Evolutionary conservation across 23 tunicate genomes (phyloP).

Genomic region (Trididemnum clinides): DNA sequence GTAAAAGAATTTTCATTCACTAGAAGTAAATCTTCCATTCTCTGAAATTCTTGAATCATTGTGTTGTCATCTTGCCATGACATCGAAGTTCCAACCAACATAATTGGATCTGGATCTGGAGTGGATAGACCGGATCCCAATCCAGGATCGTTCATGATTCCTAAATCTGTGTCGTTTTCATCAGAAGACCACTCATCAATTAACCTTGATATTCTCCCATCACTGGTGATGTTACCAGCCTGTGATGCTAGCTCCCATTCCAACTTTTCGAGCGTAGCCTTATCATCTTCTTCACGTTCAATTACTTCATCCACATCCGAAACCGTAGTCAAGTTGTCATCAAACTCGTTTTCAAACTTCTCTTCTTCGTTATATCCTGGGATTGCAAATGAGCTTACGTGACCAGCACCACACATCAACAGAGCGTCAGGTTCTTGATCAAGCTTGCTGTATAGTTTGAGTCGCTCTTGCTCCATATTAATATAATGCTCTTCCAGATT

Average conservation of each 20-base stretch:
- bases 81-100: background rate
- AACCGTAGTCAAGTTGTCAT: background rate
- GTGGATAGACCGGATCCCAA: constrained; percentile 84
- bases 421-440: background rate
- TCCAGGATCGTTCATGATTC: constrained; percentile 89
- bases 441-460: background rate
- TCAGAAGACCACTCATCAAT: constrained; percentile 96
- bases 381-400: background rate
- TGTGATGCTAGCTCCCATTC: constrained; percentile 94
- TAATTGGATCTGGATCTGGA: constrained; percentile 71
- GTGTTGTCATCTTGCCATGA: constrained; percentile 23
- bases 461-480: background rate
- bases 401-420: background rate
- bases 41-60: constrained; percentile 54
- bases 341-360: background rate
- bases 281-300: constrained; percentile 66
- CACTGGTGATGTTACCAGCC: constrained; percentile 77
- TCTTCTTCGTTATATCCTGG: background rate
- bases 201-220: constrained; percentile 84
- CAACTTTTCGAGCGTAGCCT: constrained; percentile 49
- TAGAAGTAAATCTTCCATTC: constrained; percentile 72
- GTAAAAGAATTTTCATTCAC: constrained; percentile 27
- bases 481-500: constrained; percentile 43
- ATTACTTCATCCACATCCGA: background rate
- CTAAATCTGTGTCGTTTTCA: constrained; percentile 61